Base-by-base conservation (phyloP, 2,113 vertebrate species). In the Oreochromis aureus region DNA sequence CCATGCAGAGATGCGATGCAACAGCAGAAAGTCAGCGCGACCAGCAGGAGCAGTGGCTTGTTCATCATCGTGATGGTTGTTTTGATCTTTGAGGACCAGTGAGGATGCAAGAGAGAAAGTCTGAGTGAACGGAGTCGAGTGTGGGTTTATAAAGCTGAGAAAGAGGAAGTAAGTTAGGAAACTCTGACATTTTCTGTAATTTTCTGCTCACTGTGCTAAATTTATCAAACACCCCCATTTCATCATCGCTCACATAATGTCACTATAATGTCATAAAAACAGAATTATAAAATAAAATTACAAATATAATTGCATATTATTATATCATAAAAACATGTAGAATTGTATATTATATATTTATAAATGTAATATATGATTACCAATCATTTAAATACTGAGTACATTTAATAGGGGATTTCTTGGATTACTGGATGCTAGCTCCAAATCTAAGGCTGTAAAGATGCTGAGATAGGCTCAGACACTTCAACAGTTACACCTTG, bases 111-210 rank as follows among this genome's bases (percentile, higher is more conserved):
- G 82, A 80, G 36, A 4, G 73, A 69, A 36, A 36, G 53, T 55
- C 87, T 76, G 36, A 59, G 54, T 73, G 56, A 90, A 61, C 0
- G 15, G 4, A 71, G 63, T 7, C 1, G 2, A 51, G 34, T 46
- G 39, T 24, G 22, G 5, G 6, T 69, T 93, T 93, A 91, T 94
- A 92, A 78, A 87, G 89, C n/a, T 1, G 7, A 39, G 19, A 76
- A 89, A 1, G 10, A 80, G 91, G 93, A 94, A 91, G 87, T 80
- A 12, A 15, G 32, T 5, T n/a, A 3, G 32, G 36, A 84, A 73
- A 11, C n/a, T n/a, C n/a, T n/a, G n/a, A n/a, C 0, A 6, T 3
- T 22, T 44, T 58, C 10, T 2, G 39, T 19, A 24, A 12, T n/a
- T 24, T 85, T 58, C 51, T 89, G 54, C 27, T 81, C 16, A 80